Conservation (phyloP, 2,113 vertebrate species). For the Dissostichus mawsoni region DNA sequence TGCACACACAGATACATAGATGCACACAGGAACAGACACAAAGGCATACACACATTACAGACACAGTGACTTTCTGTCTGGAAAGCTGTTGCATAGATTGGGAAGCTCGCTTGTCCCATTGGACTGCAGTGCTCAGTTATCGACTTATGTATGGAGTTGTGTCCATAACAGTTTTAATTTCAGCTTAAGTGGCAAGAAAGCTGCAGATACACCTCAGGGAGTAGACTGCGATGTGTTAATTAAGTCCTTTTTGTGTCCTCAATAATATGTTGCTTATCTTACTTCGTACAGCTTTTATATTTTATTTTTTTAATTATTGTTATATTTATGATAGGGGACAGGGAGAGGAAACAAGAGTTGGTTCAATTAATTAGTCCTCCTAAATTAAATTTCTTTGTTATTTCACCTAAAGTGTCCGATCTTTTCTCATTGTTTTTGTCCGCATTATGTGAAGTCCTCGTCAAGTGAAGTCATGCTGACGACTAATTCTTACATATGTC, state of each 20-base stretch:
- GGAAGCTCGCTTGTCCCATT: conserved; percentile 59
- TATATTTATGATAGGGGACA: conserved; percentile 4
- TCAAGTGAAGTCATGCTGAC: neutral
- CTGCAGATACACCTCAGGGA: conserved; percentile 57
- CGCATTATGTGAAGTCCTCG: neutral
- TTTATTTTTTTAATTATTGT: neutral
- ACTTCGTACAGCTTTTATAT: conserved; percentile 32
- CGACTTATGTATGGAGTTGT: conserved; percentile 81
- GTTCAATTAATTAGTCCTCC: conserved; percentile 29
- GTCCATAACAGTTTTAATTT: conserved; percentile 79
- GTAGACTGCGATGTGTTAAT: conserved; percentile 49
- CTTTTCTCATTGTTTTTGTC: neutral
- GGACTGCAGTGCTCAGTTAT: conserved; percentile 75
- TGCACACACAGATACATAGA: conserved; percentile 57
- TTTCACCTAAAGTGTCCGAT: neutral
- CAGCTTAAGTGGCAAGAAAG: conserved; percentile 72
- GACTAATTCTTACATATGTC: neutral
- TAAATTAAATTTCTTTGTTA: neutral
- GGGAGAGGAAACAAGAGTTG: conserved; percentile 10
- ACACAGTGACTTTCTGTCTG: conserved; percentile 41
- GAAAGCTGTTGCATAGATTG: conserved; percentile 72
- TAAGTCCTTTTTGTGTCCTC: conserved; percentile 57
- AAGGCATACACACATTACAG: conserved; percentile 21
- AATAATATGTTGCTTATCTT: conserved; percentile 54
- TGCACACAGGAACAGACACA: conserved; percentile 41